A percentile compares a stretch with the other conserved stretches of the same genome.
These are phyloP conservation scores for Sapajus apella DNA, from an alignment of 2,113 vertebrate species.

Conservation along the genomic window DNA sequence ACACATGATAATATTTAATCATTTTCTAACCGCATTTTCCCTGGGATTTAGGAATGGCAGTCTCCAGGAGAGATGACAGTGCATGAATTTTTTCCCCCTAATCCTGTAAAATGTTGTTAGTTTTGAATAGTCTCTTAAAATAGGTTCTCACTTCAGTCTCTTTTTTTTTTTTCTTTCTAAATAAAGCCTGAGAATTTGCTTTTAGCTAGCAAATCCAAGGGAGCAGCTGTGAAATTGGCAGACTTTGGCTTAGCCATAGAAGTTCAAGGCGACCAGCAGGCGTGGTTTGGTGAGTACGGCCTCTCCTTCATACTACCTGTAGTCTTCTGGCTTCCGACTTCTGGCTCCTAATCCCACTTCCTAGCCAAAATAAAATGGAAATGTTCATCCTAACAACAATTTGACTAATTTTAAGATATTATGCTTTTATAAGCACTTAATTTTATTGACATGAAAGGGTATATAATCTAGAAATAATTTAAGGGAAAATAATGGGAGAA, in stretches of 20 bases:
- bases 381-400: background rate
- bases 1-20: background rate
- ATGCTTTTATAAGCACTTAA: background rate
- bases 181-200: conserved; percentile 95
- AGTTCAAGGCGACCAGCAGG: conserved; percentile 98
- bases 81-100: background rate
- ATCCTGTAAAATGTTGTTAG: conserved; percentile 19
- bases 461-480: background rate
- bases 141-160: conserved; percentile 74
- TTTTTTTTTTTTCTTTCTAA: conserved; percentile 52
- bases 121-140: conserved; percentile 63
- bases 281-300: conserved; percentile 96
- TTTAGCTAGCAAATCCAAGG: conserved; percentile 97
- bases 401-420: background rate
- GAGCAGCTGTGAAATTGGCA: conserved; percentile 97
- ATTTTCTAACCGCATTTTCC: conserved; percentile 39
- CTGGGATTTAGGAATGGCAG: conserved; percentile 56
- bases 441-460: background rate
- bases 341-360: background rate
- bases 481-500: background rate
- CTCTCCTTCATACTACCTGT: fast-evolving
- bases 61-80: conserved; percentile 39
- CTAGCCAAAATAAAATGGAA: background rate
- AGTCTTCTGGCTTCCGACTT: background rate
- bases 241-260: conserved; percentile 98